Evolutionary conservation across 2,888 invertebrate species (phyloP).

Genomic region (Diadegma fenestrale): DNA sequence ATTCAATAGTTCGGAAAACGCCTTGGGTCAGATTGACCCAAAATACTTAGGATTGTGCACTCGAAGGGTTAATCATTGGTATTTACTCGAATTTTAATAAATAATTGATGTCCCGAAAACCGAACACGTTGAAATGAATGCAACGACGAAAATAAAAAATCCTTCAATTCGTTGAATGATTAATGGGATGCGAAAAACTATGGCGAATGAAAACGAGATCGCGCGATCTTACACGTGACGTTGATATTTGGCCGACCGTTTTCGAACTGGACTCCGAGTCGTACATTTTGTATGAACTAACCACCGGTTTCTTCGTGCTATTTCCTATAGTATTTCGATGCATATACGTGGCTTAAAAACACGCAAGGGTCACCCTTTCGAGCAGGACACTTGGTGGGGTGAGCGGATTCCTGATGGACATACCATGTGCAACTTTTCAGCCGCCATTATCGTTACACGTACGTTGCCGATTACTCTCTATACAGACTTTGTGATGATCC

Average conservation of each 20-base stretch:
- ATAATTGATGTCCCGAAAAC: background rate
- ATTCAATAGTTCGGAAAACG: no score
- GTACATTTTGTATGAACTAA: slow-evolving; percentile 80
- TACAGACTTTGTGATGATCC: slow-evolving; percentile 60
- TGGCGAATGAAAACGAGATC: slow-evolving; percentile 6
- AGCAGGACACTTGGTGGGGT: slow-evolving; percentile 76
- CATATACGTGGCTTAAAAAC: slow-evolving; percentile 44
- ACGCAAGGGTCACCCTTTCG: slow-evolving; percentile 78
- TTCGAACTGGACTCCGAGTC: slow-evolving; percentile 78
- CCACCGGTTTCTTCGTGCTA: slow-evolving; percentile 44
- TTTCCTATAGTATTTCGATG: slow-evolving; percentile 30
- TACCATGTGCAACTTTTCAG: slow-evolving; percentile 72
- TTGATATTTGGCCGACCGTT: slow-evolving; percentile 79
- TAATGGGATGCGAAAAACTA: background rate
- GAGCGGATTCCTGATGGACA: slow-evolving; percentile 71
- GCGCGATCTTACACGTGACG: slow-evolving; percentile 55
- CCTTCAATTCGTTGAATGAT: background rate
- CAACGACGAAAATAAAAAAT: background rate
- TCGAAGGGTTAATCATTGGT: background rate
- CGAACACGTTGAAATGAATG: background rate
- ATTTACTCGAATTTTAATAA: background rate
- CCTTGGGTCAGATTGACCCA: no score
- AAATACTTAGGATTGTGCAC: no score
- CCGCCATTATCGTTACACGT: slow-evolving; percentile 52
- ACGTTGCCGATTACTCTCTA: slow-evolving; percentile 34